Conservation (phyloP, 2,888 invertebrate genomes). For the Tinea trinotella region DNA sequence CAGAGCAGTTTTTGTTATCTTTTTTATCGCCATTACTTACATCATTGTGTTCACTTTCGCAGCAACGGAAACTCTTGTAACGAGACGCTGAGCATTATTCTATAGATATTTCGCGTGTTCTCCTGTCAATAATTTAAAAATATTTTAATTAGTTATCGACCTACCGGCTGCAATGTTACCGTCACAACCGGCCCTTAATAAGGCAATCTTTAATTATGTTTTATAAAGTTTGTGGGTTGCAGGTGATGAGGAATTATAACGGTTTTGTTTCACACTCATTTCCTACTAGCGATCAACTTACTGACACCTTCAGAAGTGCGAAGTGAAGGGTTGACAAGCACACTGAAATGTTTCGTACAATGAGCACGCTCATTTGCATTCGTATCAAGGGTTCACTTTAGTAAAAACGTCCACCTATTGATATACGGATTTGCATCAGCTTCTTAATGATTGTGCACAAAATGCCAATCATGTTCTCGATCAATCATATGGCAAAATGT, state of each 20-base stretch:
- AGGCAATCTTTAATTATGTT: slow-evolving; percentile 66
- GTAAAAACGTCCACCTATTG: neutral
- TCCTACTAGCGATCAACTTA: slow-evolving; percentile 40
- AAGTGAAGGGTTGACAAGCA: slow-evolving; percentile 65
- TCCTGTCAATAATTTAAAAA: slow-evolving; percentile 56
- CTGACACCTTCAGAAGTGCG: slow-evolving; percentile 22
- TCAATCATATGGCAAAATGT: slow-evolving; percentile 64
- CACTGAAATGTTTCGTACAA: slow-evolving; percentile 53
- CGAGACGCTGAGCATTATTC: slow-evolving; percentile 54
- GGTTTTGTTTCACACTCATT: slow-evolving; percentile 43
- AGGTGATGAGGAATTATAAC: slow-evolving; percentile 65
- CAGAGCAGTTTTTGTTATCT: slow-evolving; percentile 52
- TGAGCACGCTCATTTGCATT: slow-evolving; percentile 32
- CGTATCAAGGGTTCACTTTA: neutral
- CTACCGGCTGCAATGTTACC: slow-evolving; percentile 23
- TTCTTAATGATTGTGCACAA: slow-evolving; percentile 28
- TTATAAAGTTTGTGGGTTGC: slow-evolving; percentile 61
- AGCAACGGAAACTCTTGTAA: slow-evolving; percentile 66
- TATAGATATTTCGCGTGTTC: slow-evolving; percentile 28
- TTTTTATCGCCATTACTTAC: slow-evolving; percentile 55
- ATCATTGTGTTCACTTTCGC: slow-evolving; percentile 67
- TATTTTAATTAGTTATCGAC: slow-evolving; percentile 59
- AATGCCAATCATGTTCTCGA: slow-evolving; percentile 56
- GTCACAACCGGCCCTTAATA: slow-evolving; percentile 28
- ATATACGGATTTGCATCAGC: neutral